phyloP scores from a whole-genome alignment of 2,797 vertebrate genomes.

The Pogonophryne albipinna region DNA sequence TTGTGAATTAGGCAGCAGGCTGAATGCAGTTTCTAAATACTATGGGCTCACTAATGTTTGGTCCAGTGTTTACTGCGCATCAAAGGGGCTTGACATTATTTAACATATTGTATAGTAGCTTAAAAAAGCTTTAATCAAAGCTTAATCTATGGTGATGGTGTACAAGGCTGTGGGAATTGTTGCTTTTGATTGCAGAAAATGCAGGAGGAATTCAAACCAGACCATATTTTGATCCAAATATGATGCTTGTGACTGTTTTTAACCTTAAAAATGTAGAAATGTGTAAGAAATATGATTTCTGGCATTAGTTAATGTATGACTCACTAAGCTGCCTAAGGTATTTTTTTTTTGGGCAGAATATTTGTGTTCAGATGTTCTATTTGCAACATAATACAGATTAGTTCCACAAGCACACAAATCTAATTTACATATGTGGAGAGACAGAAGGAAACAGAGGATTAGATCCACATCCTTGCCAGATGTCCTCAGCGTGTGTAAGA shows the following conservation, averaged over 20 bases:
- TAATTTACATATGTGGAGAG: conserved; percentile 64
- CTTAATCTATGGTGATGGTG: neutral
- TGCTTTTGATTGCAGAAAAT: conserved; percentile 1
- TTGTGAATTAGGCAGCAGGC: conserved; percentile 59
- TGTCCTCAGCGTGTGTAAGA: conserved; percentile 58
- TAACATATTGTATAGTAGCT: neutral
- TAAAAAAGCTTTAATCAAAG: conserved; percentile 11
- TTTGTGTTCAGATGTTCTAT: conserved; percentile 65
- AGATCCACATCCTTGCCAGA: conserved; percentile 71
- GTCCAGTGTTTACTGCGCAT: neutral
- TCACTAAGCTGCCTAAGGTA: conserved; percentile 26
- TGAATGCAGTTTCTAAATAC: conserved; percentile 8
- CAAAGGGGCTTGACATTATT: neutral
- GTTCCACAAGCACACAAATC: conserved; percentile 60
- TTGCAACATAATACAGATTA: conserved; percentile 72
- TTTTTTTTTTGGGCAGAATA: conserved; percentile 36
- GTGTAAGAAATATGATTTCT: conserved; percentile 32
- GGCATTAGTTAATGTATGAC: conserved; percentile 33
- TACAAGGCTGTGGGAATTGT: conserved; percentile 12
- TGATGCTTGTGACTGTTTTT: conserved; percentile 12
- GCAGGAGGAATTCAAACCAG: neutral
- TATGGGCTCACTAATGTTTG: neutral
- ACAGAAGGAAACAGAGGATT: conserved; percentile 60
- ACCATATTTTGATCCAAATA: conserved; percentile 12
- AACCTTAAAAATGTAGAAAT: conserved; percentile 31